phyloP scores from a whole-genome alignment of 1,140 invertebrate species.

The Zaprionus kolodkinae region DNA sequence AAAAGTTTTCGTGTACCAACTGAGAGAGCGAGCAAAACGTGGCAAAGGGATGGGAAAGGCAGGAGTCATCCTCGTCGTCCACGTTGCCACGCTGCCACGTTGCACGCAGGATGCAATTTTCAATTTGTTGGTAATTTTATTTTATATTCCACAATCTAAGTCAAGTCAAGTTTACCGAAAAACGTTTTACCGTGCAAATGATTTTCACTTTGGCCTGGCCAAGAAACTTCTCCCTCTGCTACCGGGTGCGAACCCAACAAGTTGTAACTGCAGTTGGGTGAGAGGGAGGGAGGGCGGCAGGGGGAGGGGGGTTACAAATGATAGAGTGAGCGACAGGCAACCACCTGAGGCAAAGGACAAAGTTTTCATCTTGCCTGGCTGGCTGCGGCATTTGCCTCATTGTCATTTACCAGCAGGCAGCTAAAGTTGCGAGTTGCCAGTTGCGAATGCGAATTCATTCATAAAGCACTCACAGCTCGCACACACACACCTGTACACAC shows the following conservation, averaged over 20 bases:
- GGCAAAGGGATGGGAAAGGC: background rate
- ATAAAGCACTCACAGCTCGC: constrained; percentile 52
- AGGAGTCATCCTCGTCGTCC: background rate
- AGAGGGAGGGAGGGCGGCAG: constrained; percentile 3
- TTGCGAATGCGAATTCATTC: constrained; percentile 63
- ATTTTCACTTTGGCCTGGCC: constrained; percentile 68
- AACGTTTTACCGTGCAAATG: constrained; percentile 81
- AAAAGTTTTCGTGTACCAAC: constrained; percentile 71
- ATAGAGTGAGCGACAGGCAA: constrained; percentile 16
- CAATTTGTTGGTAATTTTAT: constrained; percentile 82
- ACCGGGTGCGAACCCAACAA: constrained; percentile 33
- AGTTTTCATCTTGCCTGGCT: constrained; percentile 53
- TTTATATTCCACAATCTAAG: constrained; percentile 81
- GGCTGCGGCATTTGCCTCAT: constrained; percentile 50
- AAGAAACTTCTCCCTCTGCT: constrained; percentile 20
- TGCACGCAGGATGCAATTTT: constrained; percentile 80
- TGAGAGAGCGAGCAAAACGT: constrained; percentile 5
- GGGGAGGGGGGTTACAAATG: background rate
- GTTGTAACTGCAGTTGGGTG: constrained; percentile 62
- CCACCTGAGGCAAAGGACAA: constrained; percentile 56
- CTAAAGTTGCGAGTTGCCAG: constrained; percentile 20
- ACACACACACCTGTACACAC: constrained; percentile 30
- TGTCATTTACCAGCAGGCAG: constrained; percentile 56
- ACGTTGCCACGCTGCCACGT: background rate
- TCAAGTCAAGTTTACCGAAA: constrained; percentile 81